Evolutionary conservation across 2,797 vertebrate genomes (phyloP).

Genomic region (Platalea minor): DNA sequence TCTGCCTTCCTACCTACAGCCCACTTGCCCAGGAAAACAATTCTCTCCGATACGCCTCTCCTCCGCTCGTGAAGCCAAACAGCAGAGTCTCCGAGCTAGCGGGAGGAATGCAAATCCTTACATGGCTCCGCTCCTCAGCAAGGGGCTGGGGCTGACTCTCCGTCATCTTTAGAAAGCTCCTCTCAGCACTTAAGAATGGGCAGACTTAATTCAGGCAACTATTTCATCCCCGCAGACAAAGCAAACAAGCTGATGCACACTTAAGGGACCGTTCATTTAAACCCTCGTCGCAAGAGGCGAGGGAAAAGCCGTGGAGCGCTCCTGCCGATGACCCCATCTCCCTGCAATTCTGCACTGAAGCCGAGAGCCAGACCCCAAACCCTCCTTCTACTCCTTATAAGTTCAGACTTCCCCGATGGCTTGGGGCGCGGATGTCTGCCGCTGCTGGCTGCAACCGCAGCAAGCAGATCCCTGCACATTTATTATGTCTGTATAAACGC

Average conservation of each 20-base stretch:
- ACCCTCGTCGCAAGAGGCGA: rapidly evolving
- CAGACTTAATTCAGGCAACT: neutral
- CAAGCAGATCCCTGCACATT: neutral
- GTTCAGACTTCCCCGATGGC: neutral
- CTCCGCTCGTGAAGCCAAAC: neutral
- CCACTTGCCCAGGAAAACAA: neutral
- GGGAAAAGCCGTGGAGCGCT: rapidly evolving
- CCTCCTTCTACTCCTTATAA: neutral
- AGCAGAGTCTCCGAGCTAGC: neutral
- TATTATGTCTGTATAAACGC: neutral
- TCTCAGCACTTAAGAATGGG: neutral
- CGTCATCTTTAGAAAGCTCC: neutral
- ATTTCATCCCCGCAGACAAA: neutral
- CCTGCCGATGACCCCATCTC: neutral
- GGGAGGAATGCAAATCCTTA: neutral
- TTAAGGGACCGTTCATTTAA: neutral
- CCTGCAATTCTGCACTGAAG: neutral
- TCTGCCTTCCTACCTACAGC: neutral
- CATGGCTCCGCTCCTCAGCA: neutral
- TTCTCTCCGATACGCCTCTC: rapidly evolving
- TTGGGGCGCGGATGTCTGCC: neutral
- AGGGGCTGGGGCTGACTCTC: neutral
- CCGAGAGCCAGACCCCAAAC: neutral
- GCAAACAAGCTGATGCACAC: neutral
- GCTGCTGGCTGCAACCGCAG: neutral